Evolutionary conservation across 2,113 vertebrate species (phyloP).

Genomic region (Pogona vitticeps): DNA sequence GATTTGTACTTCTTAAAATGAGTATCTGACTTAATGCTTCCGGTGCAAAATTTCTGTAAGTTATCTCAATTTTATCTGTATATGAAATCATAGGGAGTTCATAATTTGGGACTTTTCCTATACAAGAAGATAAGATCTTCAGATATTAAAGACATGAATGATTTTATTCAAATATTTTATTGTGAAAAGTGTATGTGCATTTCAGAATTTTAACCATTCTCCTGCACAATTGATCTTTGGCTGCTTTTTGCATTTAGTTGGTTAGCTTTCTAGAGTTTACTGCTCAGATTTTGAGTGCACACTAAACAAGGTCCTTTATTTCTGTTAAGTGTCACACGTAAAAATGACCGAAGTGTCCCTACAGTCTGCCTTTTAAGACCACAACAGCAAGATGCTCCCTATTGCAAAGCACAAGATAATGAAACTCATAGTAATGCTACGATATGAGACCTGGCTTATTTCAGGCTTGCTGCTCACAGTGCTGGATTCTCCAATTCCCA

Average conservation of each 20-base stretch:
- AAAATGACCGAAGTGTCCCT: neutral
- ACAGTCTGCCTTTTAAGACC: conserved; percentile 19
- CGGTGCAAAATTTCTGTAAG: too few species aligned
- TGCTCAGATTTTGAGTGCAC: neutral
- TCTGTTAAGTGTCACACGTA: conserved; percentile 10
- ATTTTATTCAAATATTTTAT: too few species aligned
- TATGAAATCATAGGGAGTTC: too few species aligned
- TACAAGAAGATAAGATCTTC: too few species aligned
- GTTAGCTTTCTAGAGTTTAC: neutral
- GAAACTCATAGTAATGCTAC: neutral
- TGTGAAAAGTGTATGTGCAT: too few species aligned
- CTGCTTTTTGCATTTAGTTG: too few species aligned
- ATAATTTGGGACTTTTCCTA: too few species aligned
- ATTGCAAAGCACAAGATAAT: neutral
- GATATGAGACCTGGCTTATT: conserved; percentile 45
- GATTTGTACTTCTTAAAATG: too few species aligned
- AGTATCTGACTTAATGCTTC: too few species aligned
- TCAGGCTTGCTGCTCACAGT: conserved; percentile 55
- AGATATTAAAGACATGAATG: too few species aligned
- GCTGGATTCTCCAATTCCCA: conserved; percentile 63
- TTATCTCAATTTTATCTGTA: too few species aligned
- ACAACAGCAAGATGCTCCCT: conserved; percentile 21
- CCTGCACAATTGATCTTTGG: neutral
- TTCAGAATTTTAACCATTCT: too few species aligned
- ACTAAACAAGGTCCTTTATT: neutral